These are phyloP conservation scores for Gymnothorax reevesii DNA, from an alignment of 2,797 vertebrate species.

Conservation along the genomic window DNA sequence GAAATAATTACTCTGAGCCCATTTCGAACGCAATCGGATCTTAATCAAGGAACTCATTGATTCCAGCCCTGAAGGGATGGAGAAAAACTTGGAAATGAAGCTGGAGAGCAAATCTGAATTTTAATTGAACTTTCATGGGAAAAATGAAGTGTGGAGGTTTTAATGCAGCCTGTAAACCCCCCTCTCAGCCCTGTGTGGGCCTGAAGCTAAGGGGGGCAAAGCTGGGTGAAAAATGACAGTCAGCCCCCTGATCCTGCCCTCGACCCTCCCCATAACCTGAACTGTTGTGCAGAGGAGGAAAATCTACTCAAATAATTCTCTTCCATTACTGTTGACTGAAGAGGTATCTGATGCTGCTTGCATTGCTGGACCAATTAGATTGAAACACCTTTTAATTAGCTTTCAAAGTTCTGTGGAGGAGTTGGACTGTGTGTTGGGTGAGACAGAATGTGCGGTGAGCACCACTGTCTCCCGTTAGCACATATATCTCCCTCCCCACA, in stretches of 20 bases:
- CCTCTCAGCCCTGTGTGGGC: not conserved
- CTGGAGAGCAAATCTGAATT: conserved; percentile 5
- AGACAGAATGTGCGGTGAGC: conserved; percentile 11
- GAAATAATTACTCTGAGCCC: conserved; percentile 8
- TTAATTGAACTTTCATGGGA: conserved; percentile 23
- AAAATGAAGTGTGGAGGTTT: conserved; percentile 22
- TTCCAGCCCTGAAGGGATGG: conserved; percentile 19
- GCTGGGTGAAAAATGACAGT: not conserved
- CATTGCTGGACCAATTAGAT: conserved; percentile 67
- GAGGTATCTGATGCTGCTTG: conserved; percentile 57
- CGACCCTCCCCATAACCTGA: conserved; percentile 4
- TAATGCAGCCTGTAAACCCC: not conserved
- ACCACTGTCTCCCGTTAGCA: too few relatives aligned
- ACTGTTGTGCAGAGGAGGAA: conserved; percentile 29
- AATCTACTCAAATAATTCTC: conserved; percentile 68
- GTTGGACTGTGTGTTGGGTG: conserved; percentile 35
- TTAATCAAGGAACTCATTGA: conserved; percentile 27
- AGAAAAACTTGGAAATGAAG: conserved; percentile 7
- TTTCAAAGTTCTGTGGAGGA: conserved; percentile 59
- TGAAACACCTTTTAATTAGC: conserved; percentile 62
- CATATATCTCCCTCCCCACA: not conserved
- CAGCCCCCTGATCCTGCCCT: too few relatives aligned
- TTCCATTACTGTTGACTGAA: conserved; percentile 65
- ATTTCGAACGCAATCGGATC: not conserved
- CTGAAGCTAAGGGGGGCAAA: not conserved